Evolutionary conservation across 2,888 invertebrate species (phyloP), one percentile per base, ranked within the genome.

Genomic region (Xiphydria camelus): DNA sequence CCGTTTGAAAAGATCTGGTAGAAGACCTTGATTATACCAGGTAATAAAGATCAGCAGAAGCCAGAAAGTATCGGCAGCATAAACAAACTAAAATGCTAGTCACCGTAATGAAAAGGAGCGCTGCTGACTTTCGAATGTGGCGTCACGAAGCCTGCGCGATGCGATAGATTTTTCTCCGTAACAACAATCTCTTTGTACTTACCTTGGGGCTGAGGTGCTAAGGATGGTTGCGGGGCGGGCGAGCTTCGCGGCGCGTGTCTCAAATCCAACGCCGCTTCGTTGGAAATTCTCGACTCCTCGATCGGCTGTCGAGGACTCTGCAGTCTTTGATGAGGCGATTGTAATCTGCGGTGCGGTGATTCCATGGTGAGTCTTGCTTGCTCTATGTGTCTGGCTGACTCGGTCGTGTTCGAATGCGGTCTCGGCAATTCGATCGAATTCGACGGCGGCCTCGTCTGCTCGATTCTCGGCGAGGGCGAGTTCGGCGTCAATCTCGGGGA

Each of bases 291-390:
- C 36, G 59, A 38, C 34, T 73, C 70, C 22, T 71, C 71, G 20
- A 66, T 56, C n/a, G 61, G 55, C 38, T 70, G 70, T 20, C 70
- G 57, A 4, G 72, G 72, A 42, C 71, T 71, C 43, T 72, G 72
- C 37, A 73, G 57, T 54, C 70, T 66, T 47, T 70, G 70, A 56
- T 72, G 71, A 15, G 72, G 72, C 20, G 70, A 71, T 41, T 71
- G 70, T 39, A 70, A 53, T 51, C 68, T 66, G 49, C 69, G 70
- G 57, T 71, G 70, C 4, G 71, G 69, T 20, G 72, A 73, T 57
- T 72, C 72, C 70, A 73, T 71, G 4, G 68, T 68, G 9, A 70
- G 57, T 47, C 70, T 63, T 2, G 68, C 59, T 50, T 73, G 73
- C 39, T 73, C 73, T 25, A 68, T 51, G 43, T 73, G 73, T 47